Percentiles rank a stretch among this genome's conserved stretches.
Evolutionary conservation across 2,888 invertebrate species (phyloP).

Genomic region (Epiblema foenella): DNA sequence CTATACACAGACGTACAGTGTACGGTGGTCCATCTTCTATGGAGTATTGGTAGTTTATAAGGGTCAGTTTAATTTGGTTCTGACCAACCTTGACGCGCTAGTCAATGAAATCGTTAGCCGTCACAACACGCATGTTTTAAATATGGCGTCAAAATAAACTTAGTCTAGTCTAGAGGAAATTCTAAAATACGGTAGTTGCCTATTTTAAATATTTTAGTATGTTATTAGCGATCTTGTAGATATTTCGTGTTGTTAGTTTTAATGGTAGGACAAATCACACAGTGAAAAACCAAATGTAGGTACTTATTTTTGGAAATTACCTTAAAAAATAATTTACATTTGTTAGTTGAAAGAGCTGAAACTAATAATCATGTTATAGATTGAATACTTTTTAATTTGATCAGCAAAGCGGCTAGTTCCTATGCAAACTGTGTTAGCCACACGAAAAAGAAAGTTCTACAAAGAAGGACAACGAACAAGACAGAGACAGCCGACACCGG

Average conservation of each 20-base stretch:
- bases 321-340: background rate
- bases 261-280: too few relatives aligned
- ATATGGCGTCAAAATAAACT: conserved; percentile 59
- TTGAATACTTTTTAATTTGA: too few relatives aligned
- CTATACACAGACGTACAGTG: conserved; percentile 35
- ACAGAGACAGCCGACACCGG: too few relatives aligned
- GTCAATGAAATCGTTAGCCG: conserved; percentile 33
- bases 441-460: too few relatives aligned
- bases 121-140: conserved; percentile 40
- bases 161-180: conserved; percentile 11
- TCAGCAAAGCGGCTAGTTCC: too few relatives aligned
- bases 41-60: background rate
- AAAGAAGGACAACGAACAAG: too few relatives aligned
- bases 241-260: too few relatives aligned
- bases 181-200: background rate
- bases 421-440: too few relatives aligned
- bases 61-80: background rate
- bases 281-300: background rate
- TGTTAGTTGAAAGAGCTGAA: too few relatives aligned
- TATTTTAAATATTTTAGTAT: conserved; percentile 12
- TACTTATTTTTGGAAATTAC: background rate
- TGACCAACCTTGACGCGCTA: conserved; percentile 27
- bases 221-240: background rate
- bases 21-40: conserved; percentile 11
- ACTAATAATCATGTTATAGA: too few relatives aligned